phyloP scores from a whole-genome alignment of 1,140 invertebrate genomes.

The Homarus americanus region DNA sequence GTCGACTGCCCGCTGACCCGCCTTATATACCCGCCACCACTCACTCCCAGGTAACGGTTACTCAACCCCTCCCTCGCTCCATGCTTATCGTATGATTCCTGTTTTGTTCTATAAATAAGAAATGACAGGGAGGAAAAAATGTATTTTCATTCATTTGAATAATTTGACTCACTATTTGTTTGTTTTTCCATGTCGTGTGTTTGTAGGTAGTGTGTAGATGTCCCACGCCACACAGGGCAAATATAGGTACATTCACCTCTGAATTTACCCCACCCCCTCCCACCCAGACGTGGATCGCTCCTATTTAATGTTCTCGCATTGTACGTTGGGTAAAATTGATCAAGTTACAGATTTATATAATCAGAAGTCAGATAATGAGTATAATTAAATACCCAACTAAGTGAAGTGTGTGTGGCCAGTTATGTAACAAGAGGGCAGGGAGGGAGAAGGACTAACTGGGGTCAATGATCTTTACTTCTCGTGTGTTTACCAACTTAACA shows the following conservation, averaged over 20 bases:
- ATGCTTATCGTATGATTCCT: neutral
- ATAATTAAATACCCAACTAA: too few relatives aligned
- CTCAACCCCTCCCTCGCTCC: neutral
- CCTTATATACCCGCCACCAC: constrained; percentile 28
- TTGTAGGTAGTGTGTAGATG: neutral
- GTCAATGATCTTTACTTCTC: too few relatives aligned
- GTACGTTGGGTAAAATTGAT: too few relatives aligned
- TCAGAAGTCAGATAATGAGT: too few relatives aligned
- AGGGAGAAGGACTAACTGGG: too few relatives aligned
- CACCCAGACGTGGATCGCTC: too few relatives aligned
- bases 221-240: neutral
- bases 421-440: too few relatives aligned
- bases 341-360: too few relatives aligned
- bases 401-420: too few relatives aligned
- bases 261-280: too few relatives aligned
- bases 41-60: constrained; percentile 8
- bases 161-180: neutral
- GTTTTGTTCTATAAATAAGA: neutral
- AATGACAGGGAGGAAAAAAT: neutral
- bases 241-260: neutral
- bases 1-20: neutral
- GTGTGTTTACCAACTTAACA: too few relatives aligned
- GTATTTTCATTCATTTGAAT: neutral
- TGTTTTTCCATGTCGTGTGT: neutral
- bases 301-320: too few relatives aligned